Evolutionary conservation across 2,797 vertebrate genomes (phyloP).

Genomic region (Enteromius unitaeniatus): DNA sequence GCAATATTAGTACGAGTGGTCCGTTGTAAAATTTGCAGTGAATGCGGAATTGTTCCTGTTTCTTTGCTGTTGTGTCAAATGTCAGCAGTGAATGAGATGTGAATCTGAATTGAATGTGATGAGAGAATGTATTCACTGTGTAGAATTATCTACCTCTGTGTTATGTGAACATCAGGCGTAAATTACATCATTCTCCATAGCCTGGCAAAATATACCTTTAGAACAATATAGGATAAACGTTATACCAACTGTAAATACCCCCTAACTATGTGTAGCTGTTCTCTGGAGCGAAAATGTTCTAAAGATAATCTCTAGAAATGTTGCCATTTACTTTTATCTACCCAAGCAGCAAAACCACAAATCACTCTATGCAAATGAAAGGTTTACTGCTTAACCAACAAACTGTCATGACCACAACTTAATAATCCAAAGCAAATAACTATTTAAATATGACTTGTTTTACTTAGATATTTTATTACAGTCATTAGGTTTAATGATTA

Average conservation of each 20-base stretch:
- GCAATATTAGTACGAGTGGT: neutral
- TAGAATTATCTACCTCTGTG: constrained; percentile 1
- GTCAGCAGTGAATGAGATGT: neutral
- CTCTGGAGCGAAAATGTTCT: constrained; percentile 6
- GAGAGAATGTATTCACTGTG: constrained; percentile 1
- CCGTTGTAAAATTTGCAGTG: neutral
- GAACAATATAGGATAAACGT: constrained; percentile 16
- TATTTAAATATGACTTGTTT: neutral
- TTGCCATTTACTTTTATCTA: constrained; percentile 15
- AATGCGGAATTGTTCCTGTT: neutral
- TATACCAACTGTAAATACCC: neutral
- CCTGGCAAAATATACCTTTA: neutral
- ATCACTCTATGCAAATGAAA: neutral
- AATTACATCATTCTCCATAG: neutral
- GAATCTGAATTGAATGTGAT: neutral
- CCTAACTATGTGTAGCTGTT: neutral
- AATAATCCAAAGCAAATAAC: neutral
- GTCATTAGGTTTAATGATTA: neutral
- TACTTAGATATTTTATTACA: neutral
- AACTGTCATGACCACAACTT: neutral
- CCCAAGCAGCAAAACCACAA: neutral
- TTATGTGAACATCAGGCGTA: constrained; percentile 26
- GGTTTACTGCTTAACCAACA: neutral
- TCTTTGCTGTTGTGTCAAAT: neutral
- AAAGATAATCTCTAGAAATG: constrained; percentile 1